Evolutionary conservation across 92 coral and sea anemone species (phyloP), one percentile per base, ranked within the genome.

Genomic region (Montipora capitata): DNA sequence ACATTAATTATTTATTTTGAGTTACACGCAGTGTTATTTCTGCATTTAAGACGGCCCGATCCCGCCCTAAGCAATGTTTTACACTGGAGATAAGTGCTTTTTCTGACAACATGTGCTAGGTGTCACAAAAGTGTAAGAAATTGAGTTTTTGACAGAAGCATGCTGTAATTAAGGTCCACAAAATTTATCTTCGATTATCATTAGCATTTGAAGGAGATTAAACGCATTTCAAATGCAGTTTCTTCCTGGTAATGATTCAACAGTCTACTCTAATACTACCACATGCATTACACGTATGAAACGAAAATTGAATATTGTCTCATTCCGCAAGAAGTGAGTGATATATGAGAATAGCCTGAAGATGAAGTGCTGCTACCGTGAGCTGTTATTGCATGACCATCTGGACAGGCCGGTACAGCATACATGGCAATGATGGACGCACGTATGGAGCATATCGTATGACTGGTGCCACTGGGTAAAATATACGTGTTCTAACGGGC

Each of bases 371-470:
- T 39, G 7, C 51, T 10, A 10, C 10, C 52, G 10, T 5, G 52
- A 5, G 61, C 42, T 2, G 43, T 58, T 72, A 82, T 17, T 56
- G 72, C 27, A 68, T 57, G 42, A 62, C 79, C 79, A 83, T 83
- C 62, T 72, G 79, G 45, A 72, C 49, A 27, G 89, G 82, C 39
- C 54, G 69, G 76, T 75, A 85, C 40, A 39, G 62, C 71, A 83
- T 40, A 48, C 43, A 83, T 7, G 87, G 79, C 15, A 42, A 45
- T 3, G 67, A 57, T 42, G 59, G 71, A 35, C 72, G 45, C 10
- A 75, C 45, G 14, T 84, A 92, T 15, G 92, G 92, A 4, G 92
- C 80, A 62, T 92, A 88, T 35, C 95, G 95, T 41, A 92, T 88
- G 10, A 92, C 92, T 7, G 92, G 92, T 61, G 87, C 74, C 48